A percentile compares a stretch with the other conserved stretches of the same genome.
Conservation (phyloP, 2,113 vertebrate species). For the Daboia siamensis region DNA sequence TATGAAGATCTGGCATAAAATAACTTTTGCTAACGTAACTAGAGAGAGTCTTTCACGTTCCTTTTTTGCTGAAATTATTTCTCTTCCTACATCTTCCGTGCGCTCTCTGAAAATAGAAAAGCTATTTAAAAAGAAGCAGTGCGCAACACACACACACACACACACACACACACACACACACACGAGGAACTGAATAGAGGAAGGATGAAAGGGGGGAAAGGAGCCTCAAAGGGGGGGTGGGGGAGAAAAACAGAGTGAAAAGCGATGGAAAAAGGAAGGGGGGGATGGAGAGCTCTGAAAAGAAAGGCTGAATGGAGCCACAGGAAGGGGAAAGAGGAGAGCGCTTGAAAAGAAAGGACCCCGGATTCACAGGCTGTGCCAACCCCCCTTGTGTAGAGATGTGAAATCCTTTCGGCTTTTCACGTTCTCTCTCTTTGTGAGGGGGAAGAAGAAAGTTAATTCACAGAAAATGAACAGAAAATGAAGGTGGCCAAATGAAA, state of each 20-base stretch:
- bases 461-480: constrained; percentile 59
- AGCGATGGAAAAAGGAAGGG: constrained; percentile 69
- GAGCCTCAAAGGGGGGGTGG: constrained; percentile 69
- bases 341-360: constrained; percentile 76
- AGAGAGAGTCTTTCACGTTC: constrained; percentile 62
- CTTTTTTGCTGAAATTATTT: constrained; percentile 62
- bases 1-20: not conserved
- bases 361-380: constrained; percentile 69
- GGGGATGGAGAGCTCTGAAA: constrained; percentile 50
- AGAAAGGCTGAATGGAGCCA: constrained; percentile 70
- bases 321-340: constrained; percentile 67
- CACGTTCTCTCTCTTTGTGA: constrained; percentile 67
- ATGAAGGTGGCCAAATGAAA: constrained; percentile 55
- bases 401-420: constrained; percentile 43
- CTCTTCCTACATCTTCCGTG: constrained; percentile 50
- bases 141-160: constrained; percentile 15
- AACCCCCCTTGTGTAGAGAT: constrained; percentile 66
- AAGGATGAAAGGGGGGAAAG: constrained; percentile 63
- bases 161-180: not conserved
- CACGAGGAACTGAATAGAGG: constrained; percentile 68
- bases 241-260: constrained; percentile 67
- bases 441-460: constrained; percentile 65
- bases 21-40: constrained; percentile 47
- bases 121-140: constrained; percentile 65
- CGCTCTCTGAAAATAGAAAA: constrained; percentile 71